Base-by-base conservation (phyloP, 2,797 vertebrate genomes). In the Dicrostonyx torquatus region DNA sequence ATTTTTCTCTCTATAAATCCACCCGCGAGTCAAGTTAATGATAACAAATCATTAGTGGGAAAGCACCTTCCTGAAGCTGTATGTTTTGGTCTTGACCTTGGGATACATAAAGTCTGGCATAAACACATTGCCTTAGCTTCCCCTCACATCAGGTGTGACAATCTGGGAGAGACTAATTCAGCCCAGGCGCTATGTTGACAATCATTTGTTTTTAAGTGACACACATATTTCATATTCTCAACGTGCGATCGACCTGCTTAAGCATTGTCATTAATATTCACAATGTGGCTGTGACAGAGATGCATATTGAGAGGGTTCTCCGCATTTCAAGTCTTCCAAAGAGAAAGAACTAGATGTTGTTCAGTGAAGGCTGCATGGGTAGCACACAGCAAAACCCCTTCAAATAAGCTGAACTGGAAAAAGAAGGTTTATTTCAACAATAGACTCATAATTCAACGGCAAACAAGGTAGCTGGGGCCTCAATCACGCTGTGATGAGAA, bases 151-250 rank as follows among this genome's bases (percentile, higher is more conserved):
- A 93, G n/a, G 24, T 1, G 10, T 84, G 94, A 96, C 75, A 73
- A 80, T 90, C 90, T 94, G 18, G 60, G 92, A 90, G 95, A 97
- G 97, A 97, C 96, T 95, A 97, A 98, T 97, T 97, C 96, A 97
- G 95, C 95, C 94, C 93, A 94, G 97, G 95, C 37, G 22, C 92
- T 97, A 70, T 94, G 95, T 75, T 98, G 97, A 98, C 95, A 97
- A 97, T 97, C 97, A 97, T 97, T 94, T 94, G 97, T 97, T 97
- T 98, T 98, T 97, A 98, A 98, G 98, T 96, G 97, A 97, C 94
- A 90, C 91, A 85, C 87, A 82, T 93, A 92, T 97, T 98, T 98
- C 97, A 96, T 93, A 91, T 98, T 97, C 96, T 97, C 94, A 97
- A 94, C 93, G 96, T 88, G 95, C 91, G 96, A 84, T 68, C 93